Evolutionary conservation across 2,113 vertebrate genomes (phyloP).

Genomic region (Larimichthys polyactis): DNA sequence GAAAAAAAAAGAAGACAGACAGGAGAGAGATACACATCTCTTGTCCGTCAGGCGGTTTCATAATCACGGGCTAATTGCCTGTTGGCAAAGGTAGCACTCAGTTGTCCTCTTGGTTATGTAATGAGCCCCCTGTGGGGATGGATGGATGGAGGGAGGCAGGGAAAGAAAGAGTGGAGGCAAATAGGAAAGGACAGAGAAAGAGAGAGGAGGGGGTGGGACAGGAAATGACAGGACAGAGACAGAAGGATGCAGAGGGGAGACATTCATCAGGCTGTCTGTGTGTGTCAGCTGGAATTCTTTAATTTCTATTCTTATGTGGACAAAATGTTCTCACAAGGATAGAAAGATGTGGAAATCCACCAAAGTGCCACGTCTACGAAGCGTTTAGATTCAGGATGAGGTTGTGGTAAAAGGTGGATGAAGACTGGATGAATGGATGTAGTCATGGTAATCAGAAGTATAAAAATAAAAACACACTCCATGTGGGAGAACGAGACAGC

Average conservation of each 20-base stretch:
- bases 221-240: slow-evolving; percentile 50
- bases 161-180: background rate
- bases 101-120: slow-evolving; percentile 64
- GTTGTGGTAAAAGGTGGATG: background rate
- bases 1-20: slow-evolving; percentile 28
- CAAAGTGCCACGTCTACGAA: slow-evolving; percentile 2
- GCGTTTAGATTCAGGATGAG: background rate
- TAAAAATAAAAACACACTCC: background rate
- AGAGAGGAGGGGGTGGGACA: slow-evolving; percentile 25
- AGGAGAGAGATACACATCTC: slow-evolving; percentile 58
- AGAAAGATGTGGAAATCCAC: background rate
- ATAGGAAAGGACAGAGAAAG: slow-evolving; percentile 35
- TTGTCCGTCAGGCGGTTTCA: slow-evolving; percentile 64
- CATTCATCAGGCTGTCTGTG: slow-evolving; percentile 69
- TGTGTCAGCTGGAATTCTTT: slow-evolving; percentile 35
- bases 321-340: slow-evolving; percentile 29
- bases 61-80: slow-evolving; percentile 77
- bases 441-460: slow-evolving; percentile 2
- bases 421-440: background rate
- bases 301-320: slow-evolving; percentile 25
- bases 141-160: background rate
- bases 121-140: slow-evolving; percentile 49
- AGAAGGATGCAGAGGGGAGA: slow-evolving; percentile 47
- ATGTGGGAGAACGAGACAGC: slow-evolving; percentile 31
- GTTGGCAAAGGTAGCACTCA: slow-evolving; percentile 75